A percentile compares a stretch with the other conserved stretches of the same genome.
These are phyloP conservation scores for Drosophila lowei DNA, from an alignment of 1,140 invertebrate genomes.

Conservation along the genomic window DNA sequence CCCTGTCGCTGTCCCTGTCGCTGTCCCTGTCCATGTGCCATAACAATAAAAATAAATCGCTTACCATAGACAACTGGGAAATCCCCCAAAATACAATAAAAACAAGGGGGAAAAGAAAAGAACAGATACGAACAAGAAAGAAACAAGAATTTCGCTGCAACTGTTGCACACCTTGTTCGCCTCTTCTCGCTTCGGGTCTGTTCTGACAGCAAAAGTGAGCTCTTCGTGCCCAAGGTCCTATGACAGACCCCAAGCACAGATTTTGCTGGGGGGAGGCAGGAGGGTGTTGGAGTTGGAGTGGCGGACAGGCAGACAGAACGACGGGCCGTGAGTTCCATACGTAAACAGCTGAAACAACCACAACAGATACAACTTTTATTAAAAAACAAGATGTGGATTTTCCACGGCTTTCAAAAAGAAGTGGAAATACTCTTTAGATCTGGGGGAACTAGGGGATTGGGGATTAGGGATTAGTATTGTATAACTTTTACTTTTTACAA, in stretches of 20 bases:
- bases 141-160: slow-evolving; percentile 14
- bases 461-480: too few species aligned
- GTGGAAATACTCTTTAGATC: too few species aligned
- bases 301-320: slow-evolving; percentile 11
- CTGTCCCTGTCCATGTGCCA: slow-evolving; percentile 20
- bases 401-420: not conserved
- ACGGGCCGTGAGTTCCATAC: slow-evolving; percentile 24
- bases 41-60: slow-evolving; percentile 59
- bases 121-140: slow-evolving; percentile 4
- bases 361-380: slow-evolving; percentile 41
- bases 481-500: too few species aligned
- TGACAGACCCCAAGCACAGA: slow-evolving; percentile 21
- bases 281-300: not conserved
- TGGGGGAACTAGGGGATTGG: too few species aligned
- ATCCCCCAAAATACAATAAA: slow-evolving; percentile 24
- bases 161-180: slow-evolving; percentile 41
- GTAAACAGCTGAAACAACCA: slow-evolving; percentile 42
- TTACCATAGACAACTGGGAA: slow-evolving; percentile 41
- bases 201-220: not conserved
- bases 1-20: slow-evolving; percentile 17
- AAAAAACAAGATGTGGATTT: slow-evolving; percentile 10
- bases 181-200: too few species aligned
- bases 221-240: slow-evolving; percentile 47
- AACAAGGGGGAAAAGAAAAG: slow-evolving; percentile 14
- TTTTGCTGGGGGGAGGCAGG: not conserved